Percentiles rank a stretch among this genome's conserved stretches.
Conservation (phyloP, 2,113 vertebrate species). For the Psammodynastes pulverulentus region DNA sequence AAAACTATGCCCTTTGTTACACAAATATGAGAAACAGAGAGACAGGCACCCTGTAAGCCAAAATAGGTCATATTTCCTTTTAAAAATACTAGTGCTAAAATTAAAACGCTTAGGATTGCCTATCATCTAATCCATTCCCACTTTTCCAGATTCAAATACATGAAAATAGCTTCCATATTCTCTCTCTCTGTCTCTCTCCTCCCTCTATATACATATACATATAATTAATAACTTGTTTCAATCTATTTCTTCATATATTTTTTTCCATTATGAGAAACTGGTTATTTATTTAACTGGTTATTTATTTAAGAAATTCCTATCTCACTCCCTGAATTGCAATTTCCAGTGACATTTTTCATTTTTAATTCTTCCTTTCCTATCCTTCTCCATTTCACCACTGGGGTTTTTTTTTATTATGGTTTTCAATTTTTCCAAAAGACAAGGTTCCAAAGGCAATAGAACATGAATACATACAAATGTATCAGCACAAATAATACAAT, state of each 20-base stretch:
- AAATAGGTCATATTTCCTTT: neutral
- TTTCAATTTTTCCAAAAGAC: neutral
- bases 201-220: no score
- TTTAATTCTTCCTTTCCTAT: neutral
- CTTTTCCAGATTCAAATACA: neutral
- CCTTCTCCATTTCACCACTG: neutral
- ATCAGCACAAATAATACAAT: neutral
- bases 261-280: neutral
- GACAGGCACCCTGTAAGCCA: neutral
- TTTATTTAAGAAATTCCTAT: neutral
- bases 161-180: neutral
- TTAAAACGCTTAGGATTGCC: neutral
- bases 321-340: no score
- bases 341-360: neutral
- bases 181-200: no score
- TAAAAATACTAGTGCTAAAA: neutral
- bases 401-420: neutral
- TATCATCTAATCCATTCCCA: neutral
- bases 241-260: no score
- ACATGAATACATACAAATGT: neutral
- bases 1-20: neutral
- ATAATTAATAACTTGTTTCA: no score
- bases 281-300: neutral
- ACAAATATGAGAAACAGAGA: neutral
- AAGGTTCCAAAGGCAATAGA: neutral